Conservation (phyloP, 2,797 vertebrate species). For the Uromys caudimaculatus region DNA sequence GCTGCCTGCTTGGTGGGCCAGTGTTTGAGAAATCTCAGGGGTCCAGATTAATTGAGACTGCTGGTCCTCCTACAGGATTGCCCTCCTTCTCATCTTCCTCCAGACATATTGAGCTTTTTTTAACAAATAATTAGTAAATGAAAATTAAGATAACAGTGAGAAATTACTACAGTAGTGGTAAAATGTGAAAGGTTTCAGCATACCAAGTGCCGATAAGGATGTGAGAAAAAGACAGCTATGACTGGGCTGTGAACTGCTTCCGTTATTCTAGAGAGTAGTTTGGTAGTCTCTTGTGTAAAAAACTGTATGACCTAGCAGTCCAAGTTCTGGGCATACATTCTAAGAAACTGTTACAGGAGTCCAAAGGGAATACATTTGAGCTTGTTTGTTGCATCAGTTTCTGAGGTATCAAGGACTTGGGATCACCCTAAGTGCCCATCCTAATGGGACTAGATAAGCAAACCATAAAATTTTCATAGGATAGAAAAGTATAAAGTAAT, state of each 20-base stretch:
- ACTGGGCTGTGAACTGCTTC: background rate
- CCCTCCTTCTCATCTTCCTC: background rate
- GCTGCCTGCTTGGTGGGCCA: background rate
- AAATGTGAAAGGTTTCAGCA: conserved; percentile 25
- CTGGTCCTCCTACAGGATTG: background rate
- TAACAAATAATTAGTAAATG: conserved; percentile 36
- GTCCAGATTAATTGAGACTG: background rate
- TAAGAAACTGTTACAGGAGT: conserved; percentile 2
- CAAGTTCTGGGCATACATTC: background rate
- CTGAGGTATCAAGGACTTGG: conserved; percentile 50
- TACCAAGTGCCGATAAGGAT: conserved; percentile 15
- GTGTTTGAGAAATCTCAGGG: background rate
- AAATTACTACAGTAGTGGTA: conserved; percentile 32
- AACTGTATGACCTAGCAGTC: background rate
- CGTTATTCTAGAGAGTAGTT: conserved; percentile 8
- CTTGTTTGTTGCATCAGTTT: background rate
- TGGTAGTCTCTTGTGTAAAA: conserved; percentile 10
- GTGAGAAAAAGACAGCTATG: background rate
- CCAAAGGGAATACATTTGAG: conserved; percentile 34
- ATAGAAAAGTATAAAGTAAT: conserved; percentile 38
- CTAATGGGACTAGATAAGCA: conserved; percentile 8
- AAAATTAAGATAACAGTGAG: conserved; percentile 53
- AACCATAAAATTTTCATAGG: conserved; percentile 22
- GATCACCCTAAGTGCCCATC: conserved; percentile 23
- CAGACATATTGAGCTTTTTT: conserved; percentile 59